Conservation (phyloP, 2,113 vertebrate genomes). For the Macquaria australasica region DNA sequence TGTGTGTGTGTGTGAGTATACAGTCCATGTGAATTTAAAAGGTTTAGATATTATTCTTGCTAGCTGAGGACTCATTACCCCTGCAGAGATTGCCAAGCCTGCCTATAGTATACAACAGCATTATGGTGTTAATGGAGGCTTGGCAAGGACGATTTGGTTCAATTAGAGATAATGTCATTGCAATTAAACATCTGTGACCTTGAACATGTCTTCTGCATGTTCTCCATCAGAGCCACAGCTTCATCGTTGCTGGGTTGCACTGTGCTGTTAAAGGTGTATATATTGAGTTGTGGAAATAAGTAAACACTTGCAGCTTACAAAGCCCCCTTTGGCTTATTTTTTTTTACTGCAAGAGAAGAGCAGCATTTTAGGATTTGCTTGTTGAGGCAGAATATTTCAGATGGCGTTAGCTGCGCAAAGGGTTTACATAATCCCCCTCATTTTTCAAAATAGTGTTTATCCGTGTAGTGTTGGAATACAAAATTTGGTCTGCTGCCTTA, state of each 20-base stretch:
- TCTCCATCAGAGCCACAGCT: background rate
- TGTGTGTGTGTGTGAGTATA: no score
- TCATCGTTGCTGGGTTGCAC: background rate
- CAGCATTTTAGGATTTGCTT: conserved; percentile 56
- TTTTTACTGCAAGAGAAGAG: conserved; percentile 18
- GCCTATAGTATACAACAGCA: background rate
- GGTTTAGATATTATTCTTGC: conserved; percentile 1
- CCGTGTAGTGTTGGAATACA: background rate
- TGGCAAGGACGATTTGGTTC: conserved; percentile 40
- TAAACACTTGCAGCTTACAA: conserved; percentile 28
- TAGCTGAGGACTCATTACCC: background rate
- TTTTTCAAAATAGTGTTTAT: conserved; percentile 32
- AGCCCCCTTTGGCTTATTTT: no score
- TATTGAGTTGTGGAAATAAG: conserved; percentile 2
- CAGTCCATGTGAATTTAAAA: background rate
- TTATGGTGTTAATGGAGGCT: conserved; percentile 35
- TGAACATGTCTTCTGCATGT: conserved; percentile 39
- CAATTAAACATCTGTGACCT: conserved; percentile 69
- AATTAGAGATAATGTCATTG: conserved; percentile 62
- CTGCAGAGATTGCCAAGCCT: conserved; percentile 24
- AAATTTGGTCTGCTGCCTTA: background rate
- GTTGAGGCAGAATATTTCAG: conserved; percentile 52
- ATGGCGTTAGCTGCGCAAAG: conserved; percentile 35
- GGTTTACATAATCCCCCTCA: conserved; percentile 54
- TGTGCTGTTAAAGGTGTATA: background rate